These are phyloP conservation scores for Aspidiotus destructor DNA, from an alignment of 2,888 invertebrate species.

Conservation along the genomic window DNA sequence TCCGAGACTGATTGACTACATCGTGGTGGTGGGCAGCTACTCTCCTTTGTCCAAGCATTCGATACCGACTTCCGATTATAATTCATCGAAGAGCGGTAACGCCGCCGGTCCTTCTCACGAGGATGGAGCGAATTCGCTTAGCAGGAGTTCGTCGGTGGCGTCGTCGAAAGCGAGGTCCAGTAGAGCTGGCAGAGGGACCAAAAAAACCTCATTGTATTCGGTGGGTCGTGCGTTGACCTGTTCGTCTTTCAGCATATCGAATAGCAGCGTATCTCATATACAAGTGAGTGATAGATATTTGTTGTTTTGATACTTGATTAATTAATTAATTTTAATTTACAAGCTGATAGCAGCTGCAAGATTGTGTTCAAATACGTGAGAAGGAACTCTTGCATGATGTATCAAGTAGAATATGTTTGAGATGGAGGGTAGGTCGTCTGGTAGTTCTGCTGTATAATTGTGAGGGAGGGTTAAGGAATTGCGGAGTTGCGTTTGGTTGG, in stretches of 20 bases:
- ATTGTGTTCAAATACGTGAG: too few relatives aligned
- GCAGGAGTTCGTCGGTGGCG: constrained; percentile 16
- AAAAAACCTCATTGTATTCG: constrained; percentile 22
- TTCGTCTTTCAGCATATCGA: constrained; percentile 24
- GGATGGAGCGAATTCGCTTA: constrained; percentile 9
- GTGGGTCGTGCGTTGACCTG: constrained; percentile 26
- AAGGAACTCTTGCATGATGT: too few relatives aligned
- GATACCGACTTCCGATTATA: not conserved
- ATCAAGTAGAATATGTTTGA: too few relatives aligned
- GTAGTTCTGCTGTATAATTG: too few relatives aligned
- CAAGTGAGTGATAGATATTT: constrained; percentile 17
- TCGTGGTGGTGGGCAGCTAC: constrained; percentile 90
- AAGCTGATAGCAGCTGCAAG: too few relatives aligned
- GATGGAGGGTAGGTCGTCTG: too few relatives aligned
- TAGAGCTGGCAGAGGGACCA: constrained; percentile 6
- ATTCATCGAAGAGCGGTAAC: constrained; percentile 8
- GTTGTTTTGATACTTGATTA: not conserved
- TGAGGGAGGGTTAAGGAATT: too few relatives aligned
- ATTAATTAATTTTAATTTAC: too few relatives aligned
- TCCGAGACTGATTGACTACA: constrained; percentile 85
- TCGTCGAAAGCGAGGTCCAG: constrained; percentile 8
- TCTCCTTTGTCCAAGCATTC: constrained; percentile 34
- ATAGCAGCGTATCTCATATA: constrained; percentile 26
- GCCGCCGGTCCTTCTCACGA: not conserved
- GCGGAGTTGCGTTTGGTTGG: too few relatives aligned